phyloP scores from a whole-genome alignment of 2,113 vertebrate species.

The Sorex araneus region DNA sequence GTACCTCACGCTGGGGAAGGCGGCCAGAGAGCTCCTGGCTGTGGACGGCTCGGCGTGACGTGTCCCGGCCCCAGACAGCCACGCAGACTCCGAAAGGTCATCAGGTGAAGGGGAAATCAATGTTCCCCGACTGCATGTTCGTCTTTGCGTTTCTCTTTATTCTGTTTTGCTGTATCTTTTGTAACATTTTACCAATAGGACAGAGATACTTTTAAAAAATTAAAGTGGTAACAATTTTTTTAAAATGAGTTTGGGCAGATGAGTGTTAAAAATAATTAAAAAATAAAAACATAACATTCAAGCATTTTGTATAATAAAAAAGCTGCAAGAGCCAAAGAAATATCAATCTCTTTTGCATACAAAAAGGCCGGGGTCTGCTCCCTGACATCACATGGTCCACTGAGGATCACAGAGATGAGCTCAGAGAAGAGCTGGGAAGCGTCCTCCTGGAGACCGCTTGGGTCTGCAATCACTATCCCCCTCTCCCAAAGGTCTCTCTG shows the following conservation, averaged over 20 bases:
- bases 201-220: not conserved
- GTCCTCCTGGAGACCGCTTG: not conserved
- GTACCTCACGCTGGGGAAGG: too few relatives aligned
- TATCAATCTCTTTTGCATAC: too few relatives aligned
- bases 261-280: constrained; percentile 12
- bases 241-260: constrained; percentile 1
- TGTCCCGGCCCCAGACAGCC: too few relatives aligned
- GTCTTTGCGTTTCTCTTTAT: constrained; percentile 61
- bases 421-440: not conserved
- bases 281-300: not conserved
- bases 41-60: too few relatives aligned
- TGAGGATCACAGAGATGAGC: too few relatives aligned
- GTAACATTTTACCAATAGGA: constrained; percentile 48
- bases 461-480: not conserved
- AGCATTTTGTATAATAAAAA: not conserved
- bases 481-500: not conserved
- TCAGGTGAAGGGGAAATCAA: too few relatives aligned
- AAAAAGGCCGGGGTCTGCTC: too few relatives aligned
- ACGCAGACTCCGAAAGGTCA: too few relatives aligned
- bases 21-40: too few relatives aligned
- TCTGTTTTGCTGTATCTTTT: constrained; percentile 56
- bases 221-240: constrained; percentile 47
- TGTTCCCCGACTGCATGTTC: constrained; percentile 63
- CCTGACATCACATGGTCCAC: too few relatives aligned
- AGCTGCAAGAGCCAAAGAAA: too few relatives aligned